Base-by-base conservation (phyloP, 64 coral and sea anemone species). In the Astreopora myriophthalma region DNA sequence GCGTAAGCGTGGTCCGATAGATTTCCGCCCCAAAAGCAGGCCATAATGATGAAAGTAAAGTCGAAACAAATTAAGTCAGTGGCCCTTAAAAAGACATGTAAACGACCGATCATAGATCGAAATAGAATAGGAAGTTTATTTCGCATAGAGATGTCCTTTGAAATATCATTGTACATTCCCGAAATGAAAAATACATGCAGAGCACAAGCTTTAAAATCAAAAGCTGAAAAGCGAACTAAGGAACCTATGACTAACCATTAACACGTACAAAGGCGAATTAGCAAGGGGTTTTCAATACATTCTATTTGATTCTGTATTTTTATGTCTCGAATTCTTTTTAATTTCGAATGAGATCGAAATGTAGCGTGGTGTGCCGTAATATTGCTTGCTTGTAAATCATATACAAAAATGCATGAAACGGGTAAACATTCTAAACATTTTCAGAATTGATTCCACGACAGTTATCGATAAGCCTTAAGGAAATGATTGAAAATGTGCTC, bases 61-160 rank as follows among this genome's bases (percentile, higher is more conserved):
- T 83, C 55, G 79, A 83, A 83, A 64, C 79, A 83, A 38, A 83
- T 83, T 83, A 83, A 64, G 79, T 83, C 79, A 83, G 79, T 64
- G 79, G 37, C 79, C 35, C 31, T 83, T 83, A 24, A 83, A 83
- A 51, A 78, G n/a, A 19, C 57, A 26, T 83, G 57, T 25, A 37
- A 83, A 38, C 32, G 34, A 64, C 25, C 79, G 2, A 57, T 83
- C 79, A 83, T 65, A 38, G 79, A 65, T 83, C 27, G 57, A 83
- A 83, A 83, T 83, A 83, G 79, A 83, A 63, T 25, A 22, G 19
- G 5, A 22, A 38, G 20, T 60, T 30, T 31, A 61, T 52, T 1
- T 26, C 29, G 1, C 23, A 34, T 5, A 27, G 51, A 61, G 22
- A 8, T 2, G 30, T 8, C 38, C 11, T 80, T 34, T 2, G 49